Conservation (phyloP, 2,888 invertebrate species). For the Chydorus sphaericus region DNA sequence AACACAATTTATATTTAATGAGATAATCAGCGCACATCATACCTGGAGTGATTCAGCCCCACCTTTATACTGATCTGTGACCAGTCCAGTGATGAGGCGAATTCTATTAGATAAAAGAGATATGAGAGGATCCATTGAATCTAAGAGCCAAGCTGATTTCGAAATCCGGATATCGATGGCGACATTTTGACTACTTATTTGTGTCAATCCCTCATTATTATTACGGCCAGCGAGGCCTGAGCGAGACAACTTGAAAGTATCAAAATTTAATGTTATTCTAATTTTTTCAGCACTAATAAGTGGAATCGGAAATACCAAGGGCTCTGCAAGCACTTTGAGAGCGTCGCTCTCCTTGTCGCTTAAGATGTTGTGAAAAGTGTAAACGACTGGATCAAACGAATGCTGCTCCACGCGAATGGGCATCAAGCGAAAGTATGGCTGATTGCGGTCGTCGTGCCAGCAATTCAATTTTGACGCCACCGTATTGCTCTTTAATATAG, state of each 20-base stretch:
- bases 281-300: background rate
- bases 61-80: slow-evolving; percentile 20
- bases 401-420: slow-evolving; percentile 25
- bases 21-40: background rate
- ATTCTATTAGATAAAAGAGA: slow-evolving; percentile 22
- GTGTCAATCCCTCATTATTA: too few relatives aligned
- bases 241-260: slow-evolving; percentile 24
- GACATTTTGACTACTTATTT: too few relatives aligned
- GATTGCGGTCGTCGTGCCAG: slow-evolving; percentile 20
- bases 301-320: too few relatives aligned
- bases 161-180: slow-evolving; percentile 26
- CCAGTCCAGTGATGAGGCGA: slow-evolving; percentile 25
- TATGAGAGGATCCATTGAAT: slow-evolving; percentile 21
- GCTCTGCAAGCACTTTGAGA: slow-evolving; percentile 21
- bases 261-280: background rate
- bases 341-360: slow-evolving; percentile 21
- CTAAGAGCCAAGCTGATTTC: slow-evolving; percentile 27
- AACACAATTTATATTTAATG: background rate
- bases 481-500: slow-evolving; percentile 16
- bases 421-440: slow-evolving; percentile 21
- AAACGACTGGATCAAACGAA: slow-evolving; percentile 22
- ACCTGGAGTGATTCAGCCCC: slow-evolving; percentile 25
- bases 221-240: too few relatives aligned
- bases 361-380: slow-evolving; percentile 25
- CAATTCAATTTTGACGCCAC: slow-evolving; percentile 22